Base-by-base conservation (phyloP, 2,797 vertebrate genomes). In the Hapalemur alaotrensis region DNA sequence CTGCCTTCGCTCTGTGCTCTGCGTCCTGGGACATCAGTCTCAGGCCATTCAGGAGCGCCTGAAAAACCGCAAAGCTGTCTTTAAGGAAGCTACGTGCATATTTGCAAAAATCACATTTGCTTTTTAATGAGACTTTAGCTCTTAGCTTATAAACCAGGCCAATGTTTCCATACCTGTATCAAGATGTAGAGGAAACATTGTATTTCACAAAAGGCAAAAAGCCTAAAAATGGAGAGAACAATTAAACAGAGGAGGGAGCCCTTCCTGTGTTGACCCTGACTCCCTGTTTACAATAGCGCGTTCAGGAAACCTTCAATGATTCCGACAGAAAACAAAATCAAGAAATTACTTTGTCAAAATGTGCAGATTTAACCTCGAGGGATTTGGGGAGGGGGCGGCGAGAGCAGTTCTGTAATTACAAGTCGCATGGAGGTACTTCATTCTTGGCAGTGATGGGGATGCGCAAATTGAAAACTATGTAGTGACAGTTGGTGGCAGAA, bases 401-500 rank as follows among this genome's bases (percentile, higher is more conserved):
- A 73, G 73, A 92, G 73, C 65, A 0, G 32, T 59, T 91, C 75
- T 84, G 70, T 93, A 95, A 97, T 94, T 93, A 94, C 92, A 70
- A 95, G 88, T 69, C 43, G 1, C 46, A 59, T 1, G 30, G 75
- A 95, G 82, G 88, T 92, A 67, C 85, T 83, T 82, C 69, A 7
- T 89, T 94, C 94, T 96, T 97, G 97, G 97, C 95, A 97, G 76
- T 38, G 95, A 95, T 0, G 9, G 67, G 82, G 82, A 17, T 48
- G 79, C 23, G 17, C 95, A 97, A 96, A 98, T 87, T 95, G 94
- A 94, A 96, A 96, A 97, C 94, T 89, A 54, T 79, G 89, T 84
- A 70, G 94, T 92, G 96, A 97, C 97, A 94, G 93, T 93, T 86
- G 94, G 97, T 96, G 96, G 95, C 95, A 97, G 80, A 92, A 92